Base-by-base conservation (phyloP, 2,888 invertebrate species). In the Andrena camellia region DNA sequence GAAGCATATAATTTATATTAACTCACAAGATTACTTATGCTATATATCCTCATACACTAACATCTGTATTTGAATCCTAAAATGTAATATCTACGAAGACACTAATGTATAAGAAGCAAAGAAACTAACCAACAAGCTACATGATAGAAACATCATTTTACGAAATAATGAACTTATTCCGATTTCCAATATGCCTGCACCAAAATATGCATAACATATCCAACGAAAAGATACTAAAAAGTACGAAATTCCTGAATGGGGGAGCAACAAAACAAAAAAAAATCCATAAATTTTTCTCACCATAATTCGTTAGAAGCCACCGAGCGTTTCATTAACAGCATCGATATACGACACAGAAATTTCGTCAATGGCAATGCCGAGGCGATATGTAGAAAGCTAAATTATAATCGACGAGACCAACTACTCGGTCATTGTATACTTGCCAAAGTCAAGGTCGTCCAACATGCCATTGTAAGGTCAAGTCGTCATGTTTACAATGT, bases 391-490 rank as follows among this genome's bases (percentile, higher is more conserved):
- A 54, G n/a, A 69, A 54, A 42, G 10, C 35, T 62, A 20, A 62
- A 59, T 74, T 31, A n/a, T 67, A 62, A 31, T 70, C 67, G 33
- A 71, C 57, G 71, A 74, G 20, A 73, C 48, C 72, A 50, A 59
- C 54, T 76, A 68, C 74, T 74, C 73, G 57, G 82, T 85, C 73
- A 83, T 83, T 80, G 82, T 78, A 59, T 83, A 78, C 68, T 78
- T 74, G 79, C 78, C 88, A 89, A 90, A 92, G 91, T 92, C 92
- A 92, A 92, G 92, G 92, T 88, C 91, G 88, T 88, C 84, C 85
- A 86, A 90, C 86, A 83, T 86, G 81, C 83, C 81, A 82, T 71
- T 77, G 73, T 87, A 88, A 88, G 88, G 87, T 88, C 85, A 88
- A 81, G 75, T 72, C 66, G 64, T 82, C 74, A 73, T 80, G 83